Evolutionary conservation across 2,888 invertebrate genomes (phyloP), one percentile per base, ranked within the genome.

Genomic region (Hypomecis atomaria): DNA sequence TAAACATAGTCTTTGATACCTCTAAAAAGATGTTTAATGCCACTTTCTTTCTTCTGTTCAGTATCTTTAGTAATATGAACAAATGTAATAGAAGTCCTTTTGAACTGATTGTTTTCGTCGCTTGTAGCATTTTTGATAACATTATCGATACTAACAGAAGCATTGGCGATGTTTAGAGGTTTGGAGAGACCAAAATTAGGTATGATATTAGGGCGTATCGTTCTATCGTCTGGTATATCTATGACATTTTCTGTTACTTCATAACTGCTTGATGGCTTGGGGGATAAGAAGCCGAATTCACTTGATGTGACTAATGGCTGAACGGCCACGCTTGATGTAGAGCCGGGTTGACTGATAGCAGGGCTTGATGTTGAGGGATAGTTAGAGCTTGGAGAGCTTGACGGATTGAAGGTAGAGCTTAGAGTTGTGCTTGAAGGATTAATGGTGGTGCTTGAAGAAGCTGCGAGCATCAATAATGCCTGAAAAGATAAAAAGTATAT

Each of bases 231-330:
- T 0, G 89, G 89, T 43, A 88, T 70, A 52, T 90, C 90, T 3
- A 76, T 66, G 1, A 89, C 72, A 5, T 79, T 76, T 74, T 90
- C 90, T 34, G 85, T 85, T 0, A 90, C 87, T 80, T 88, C 77
- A 42, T 90, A 90, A 1, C 36, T 43, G 13, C 47, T 62, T 47
- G 56, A 37, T 56, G 56, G 48, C 56, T 59, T 52, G 5, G 56
- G 44, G 0, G 59, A 52, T 43, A 63, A 9, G 47, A 56, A 56
- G 0, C 56, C 56, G 4, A 52, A 37, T 40, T 33, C 44, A 8
- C 6, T 36, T 62, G 45, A 7, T 10, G 55, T 53, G 36, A 5
- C 36, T 54, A 47, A 13, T 34, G 59, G 23, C 1, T 34, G 44
- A 43, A 45, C 4, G 56, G 59, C 52, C 10, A 36, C 37, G 44